Percentiles rank a stretch among this genome's conserved stretches.
Evolutionary conservation across 2,888 invertebrate species (phyloP).

Genomic region (Epirrita christyi): DNA sequence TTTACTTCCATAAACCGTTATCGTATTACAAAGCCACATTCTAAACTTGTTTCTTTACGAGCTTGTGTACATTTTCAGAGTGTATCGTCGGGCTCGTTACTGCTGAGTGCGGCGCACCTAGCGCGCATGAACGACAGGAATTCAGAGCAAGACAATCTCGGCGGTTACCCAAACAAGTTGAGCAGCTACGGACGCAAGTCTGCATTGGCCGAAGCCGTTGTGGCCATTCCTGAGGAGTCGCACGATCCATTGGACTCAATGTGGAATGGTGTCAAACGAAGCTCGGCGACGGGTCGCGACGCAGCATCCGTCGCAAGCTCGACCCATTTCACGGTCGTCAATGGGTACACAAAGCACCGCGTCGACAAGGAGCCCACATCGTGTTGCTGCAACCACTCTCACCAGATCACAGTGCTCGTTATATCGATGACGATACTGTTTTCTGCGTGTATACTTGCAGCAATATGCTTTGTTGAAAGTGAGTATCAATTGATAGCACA

Average conservation of each 20-base stretch:
- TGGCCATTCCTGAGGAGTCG: slow-evolving; percentile 74
- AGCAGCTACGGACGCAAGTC: slow-evolving; percentile 65
- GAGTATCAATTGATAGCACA: slow-evolving; percentile 69
- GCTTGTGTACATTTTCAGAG: slow-evolving; percentile 84
- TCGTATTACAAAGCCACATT: slow-evolving; percentile 30
- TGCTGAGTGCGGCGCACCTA: slow-evolving; percentile 91
- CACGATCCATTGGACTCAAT: slow-evolving; percentile 67
- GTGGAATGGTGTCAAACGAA: slow-evolving; percentile 79
- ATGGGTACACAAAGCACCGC: slow-evolving; percentile 88
- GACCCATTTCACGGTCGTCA: slow-evolving; percentile 94
- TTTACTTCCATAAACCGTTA: slow-evolving; percentile 32
- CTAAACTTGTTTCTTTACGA: slow-evolving; percentile 35
- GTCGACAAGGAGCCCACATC: slow-evolving; percentile 85
- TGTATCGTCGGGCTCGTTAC: slow-evolving; percentile 91
- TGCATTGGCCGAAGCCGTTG: slow-evolving; percentile 62
- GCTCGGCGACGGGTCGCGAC: slow-evolving; percentile 84
- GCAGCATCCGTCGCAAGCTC: slow-evolving; percentile 92
- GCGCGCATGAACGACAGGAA: slow-evolving; percentile 81
- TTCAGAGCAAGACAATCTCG: slow-evolving; percentile 65
- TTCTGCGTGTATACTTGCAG: slow-evolving; percentile 91
- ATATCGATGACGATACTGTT: slow-evolving; percentile 93
- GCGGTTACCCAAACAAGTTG: slow-evolving; percentile 65
- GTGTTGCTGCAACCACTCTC: slow-evolving; percentile 90
- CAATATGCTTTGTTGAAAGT: slow-evolving; percentile 94
- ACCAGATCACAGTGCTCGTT: slow-evolving; percentile 92